Percentiles rank a stretch among this genome's conserved stretches.
phyloP scores from a whole-genome alignment of 2,113 vertebrate species.

The Rhea americana region DNA sequence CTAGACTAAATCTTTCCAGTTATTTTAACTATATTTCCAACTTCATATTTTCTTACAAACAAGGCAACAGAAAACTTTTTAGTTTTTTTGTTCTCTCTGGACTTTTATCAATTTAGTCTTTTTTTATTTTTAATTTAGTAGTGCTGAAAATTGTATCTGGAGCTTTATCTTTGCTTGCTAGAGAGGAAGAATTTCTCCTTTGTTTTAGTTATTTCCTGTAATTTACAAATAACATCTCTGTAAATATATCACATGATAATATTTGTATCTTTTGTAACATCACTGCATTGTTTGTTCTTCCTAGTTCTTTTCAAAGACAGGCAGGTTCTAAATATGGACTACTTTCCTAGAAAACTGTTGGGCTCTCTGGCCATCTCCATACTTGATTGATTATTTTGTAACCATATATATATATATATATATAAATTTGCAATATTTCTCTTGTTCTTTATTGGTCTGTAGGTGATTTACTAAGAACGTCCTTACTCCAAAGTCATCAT shows the following conservation, averaged over 20 bases:
- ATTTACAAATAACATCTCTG: not conserved
- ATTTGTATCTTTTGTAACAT: not conserved
- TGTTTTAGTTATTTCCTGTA: not conserved
- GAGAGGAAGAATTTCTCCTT: not conserved
- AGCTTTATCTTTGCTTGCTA: not conserved
- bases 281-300: not conserved
- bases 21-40: constrained; percentile 3
- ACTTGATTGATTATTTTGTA: not conserved
- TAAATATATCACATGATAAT: not conserved
- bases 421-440: not conserved
- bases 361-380: not conserved
- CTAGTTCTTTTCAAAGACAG: not conserved
- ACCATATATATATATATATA: not conserved
- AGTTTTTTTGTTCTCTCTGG: not conserved
- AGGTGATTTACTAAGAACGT: not conserved
- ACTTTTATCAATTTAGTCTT: not conserved
- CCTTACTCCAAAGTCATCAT: not conserved
- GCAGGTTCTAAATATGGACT: not conserved
- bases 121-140: not conserved
- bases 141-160: not conserved
- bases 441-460: not conserved
- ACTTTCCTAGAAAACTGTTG: not conserved
- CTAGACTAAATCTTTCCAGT: not conserved
- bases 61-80: not conserved
- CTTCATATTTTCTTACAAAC: not conserved